Evolutionary conservation across 2,797 vertebrate genomes (phyloP), one percentile per base, ranked within the genome.

Genomic region (Falco berigora): DNA sequence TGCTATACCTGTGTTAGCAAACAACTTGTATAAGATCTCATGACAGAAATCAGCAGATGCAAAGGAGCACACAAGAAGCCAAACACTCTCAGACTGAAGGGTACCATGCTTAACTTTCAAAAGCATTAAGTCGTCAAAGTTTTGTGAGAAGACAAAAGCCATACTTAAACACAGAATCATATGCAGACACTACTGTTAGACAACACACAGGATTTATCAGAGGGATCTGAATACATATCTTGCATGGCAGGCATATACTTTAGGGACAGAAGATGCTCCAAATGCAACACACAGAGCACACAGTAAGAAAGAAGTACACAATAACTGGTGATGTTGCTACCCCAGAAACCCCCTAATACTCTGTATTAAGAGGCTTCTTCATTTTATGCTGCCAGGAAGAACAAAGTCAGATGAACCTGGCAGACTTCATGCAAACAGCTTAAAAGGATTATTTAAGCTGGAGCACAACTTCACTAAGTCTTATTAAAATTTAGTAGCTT

Each of bases 391-490:
- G 72, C 68, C 56, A 85, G 62, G 75, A 95, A 59, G 62, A 94
- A 46, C 13, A 56, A 53, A 94, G 59, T 72, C 55, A 83, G 74
- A 78, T 13, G 10, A 94, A 79, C 58, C 34, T 7, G 9, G 52
- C 47, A 74, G 28, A 49, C 24, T 55, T 73, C 20, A 80, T 7
- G 49, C 25, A 83, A 87, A 87, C 20, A 46, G 40, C n/a, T 86
- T 49, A 58, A 92, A 95, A 86, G 68, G 42, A 91, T 69, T 55
- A 83, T 42, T 90, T 93, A 85, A n/a, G 66, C 64, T 82, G 63
- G 76, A 95, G 89, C 23, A 68, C 52, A 73, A 58, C 58, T 92
- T 96, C 4, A 8, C 36, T 91, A 64, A 93, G 74, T 95, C 81
- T 68, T 69, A 87, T 8, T 61, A 89, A 93, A 90, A 92, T 84